Percentiles rank a stretch among this genome's conserved stretches.
phyloP scores from a whole-genome alignment of 1,140 invertebrate genomes.

The Lepidurus arcticus region DNA sequence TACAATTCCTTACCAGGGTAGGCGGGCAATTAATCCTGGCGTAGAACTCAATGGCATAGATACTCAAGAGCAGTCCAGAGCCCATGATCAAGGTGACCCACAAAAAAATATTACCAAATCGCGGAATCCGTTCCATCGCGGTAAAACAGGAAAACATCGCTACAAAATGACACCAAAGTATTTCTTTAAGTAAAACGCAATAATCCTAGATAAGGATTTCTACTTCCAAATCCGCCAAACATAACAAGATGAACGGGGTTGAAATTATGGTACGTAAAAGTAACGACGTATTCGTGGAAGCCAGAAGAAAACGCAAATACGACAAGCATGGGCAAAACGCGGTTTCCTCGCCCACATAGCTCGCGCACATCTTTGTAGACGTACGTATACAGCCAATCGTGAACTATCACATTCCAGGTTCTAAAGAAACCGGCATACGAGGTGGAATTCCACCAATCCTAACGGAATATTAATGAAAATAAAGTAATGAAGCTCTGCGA shows the following conservation, averaged over 20 bases:
- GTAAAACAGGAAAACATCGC: constrained; percentile 52
- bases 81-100: constrained; percentile 73
- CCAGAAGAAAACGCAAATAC: constrained; percentile 60
- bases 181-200: not conserved
- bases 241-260: constrained; percentile 73
- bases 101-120: constrained; percentile 68
- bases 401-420: constrained; percentile 89
- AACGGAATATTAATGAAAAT: no score
- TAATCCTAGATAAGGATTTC: not conserved
- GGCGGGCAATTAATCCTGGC: constrained; percentile 69
- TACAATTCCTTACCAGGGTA: constrained; percentile 37
- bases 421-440: constrained; percentile 76
- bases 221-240: constrained; percentile 57
- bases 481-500: no score
- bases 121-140: constrained; percentile 44
- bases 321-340: constrained; percentile 45
- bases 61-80: constrained; percentile 63
- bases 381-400: constrained; percentile 90
- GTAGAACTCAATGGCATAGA: constrained; percentile 81
- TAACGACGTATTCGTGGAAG: constrained; percentile 79
- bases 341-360: constrained; percentile 40
- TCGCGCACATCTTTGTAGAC: constrained; percentile 79
- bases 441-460: constrained; percentile 93
- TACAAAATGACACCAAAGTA: constrained; percentile 37
- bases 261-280: constrained; percentile 71